Base-by-base conservation (phyloP, 2,113 vertebrate genomes). In the Tetrao urogallus region DNA sequence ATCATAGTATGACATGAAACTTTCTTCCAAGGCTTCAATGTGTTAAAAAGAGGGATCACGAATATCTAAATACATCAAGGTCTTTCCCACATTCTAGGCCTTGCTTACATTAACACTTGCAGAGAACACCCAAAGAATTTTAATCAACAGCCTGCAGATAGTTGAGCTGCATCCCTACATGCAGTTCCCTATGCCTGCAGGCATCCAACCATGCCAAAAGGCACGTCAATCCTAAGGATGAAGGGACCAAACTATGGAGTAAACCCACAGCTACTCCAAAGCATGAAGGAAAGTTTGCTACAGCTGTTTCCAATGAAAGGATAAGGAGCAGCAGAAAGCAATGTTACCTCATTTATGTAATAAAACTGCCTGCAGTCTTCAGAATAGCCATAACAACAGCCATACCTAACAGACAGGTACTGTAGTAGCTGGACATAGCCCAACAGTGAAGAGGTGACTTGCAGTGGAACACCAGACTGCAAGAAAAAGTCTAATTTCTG, bases 131-230 rank as follows among this genome's bases (percentile, higher is more conserved):
- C 2, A 6, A 70, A 42, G 27, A 57, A 66, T 54, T 86, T 89
- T 77, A 7, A 86, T 42, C 43, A 47, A 61, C 54, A 52, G 15
- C 7, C 36, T 43, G 13, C 14, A 69, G 14, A 40, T 70, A 82
- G 61, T 54, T 78, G 75, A 78, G 56, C 13, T 70, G 56, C 85
- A 57, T 57, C 6, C 1, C 2, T 34, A 78, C 20, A 5, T 3
- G 11, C 18, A 81, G 30, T 11, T 71, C 30, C 28, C 5, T 40
- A 22, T 3, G 9, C 15, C 34, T 38, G 32, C 0, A 0, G 13
- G 6, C 17, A 66, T 45, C 40, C 5, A 1, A 34, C 14, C 2
- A 4, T 8, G 42, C 78, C 20, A 11, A 87, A 85, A 88, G 30
- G 20, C 27, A 56, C 13, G 17, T 28, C 5, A 74, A 66, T 42